Evolutionary conservation across 2,888 invertebrate species (phyloP), one percentile per base, ranked within the genome.

Genomic region (Helicoverpa assulta): DNA sequence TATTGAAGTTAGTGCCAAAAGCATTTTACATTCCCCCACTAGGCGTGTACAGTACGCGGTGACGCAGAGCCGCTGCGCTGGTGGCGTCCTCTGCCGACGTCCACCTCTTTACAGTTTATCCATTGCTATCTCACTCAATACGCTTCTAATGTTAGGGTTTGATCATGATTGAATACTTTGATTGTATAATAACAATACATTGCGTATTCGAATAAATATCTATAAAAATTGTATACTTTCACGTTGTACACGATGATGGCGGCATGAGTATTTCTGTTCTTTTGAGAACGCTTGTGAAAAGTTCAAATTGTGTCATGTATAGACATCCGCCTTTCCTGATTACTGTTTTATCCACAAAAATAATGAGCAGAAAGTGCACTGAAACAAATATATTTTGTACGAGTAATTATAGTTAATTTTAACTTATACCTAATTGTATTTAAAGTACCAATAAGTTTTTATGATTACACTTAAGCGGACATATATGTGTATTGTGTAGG

Each of bases 1-100:
- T 92, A 93, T 94, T 89, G 88, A 94, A 93, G 92, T 94, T 95
- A 95, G 95, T 95, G 95, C 95, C 95, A 95, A 95, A 93, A 93
- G 94, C 93, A 92, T 93, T 91, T 89, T 90, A 91, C 91, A 87
- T 89, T 86, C 86, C 88, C 88, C 85, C 84, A 89, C 73, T 88
- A 87, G 84, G 87, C 86, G 84, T 90, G 88, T 90, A 91, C 90
- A 89, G 87, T 86, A 87, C 78, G 84, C 80, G 82, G 76, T 84
- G 81, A 74, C 63, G 74, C 83, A 63, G 74, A 86, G 81, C 80
- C 78, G 73, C 68, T 68, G 76, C 78, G 73, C 68, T 68, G 76
- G 66, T 72, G 71, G 73, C 75, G 57, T 65, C 19, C 68, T 70
- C 70, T 82, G 75, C 80, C 73, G 78, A 79, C 74, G 75, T 83